Base-by-base conservation (phyloP, 2,797 vertebrate genomes). In the Esox lucius region DNA sequence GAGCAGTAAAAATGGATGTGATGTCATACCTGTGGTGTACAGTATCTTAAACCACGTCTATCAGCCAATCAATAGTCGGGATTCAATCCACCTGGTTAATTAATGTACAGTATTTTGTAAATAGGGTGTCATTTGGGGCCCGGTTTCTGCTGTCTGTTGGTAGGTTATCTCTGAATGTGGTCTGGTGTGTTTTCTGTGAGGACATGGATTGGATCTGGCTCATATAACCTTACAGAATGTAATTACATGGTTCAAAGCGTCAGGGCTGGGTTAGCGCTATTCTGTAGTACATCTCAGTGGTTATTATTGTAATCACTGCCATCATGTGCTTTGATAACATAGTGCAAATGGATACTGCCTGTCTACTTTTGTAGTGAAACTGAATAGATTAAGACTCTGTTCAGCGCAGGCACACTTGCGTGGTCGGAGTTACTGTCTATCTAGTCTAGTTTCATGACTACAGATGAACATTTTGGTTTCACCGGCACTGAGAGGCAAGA, bases 141-240 rank as follows among this genome's bases (percentile, higher is more conserved):
- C 6, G 2, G 70, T 59, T n/a, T 56, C 59, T 65, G 61, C 59
- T 65, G 61, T 73, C 72, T 66, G 72, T 49, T 13, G 39, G 61
- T 73, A 39, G 13, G 61, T 24, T 49, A 46, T 66, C 24, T n/a
- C 15, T 72, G 56, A 42, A 17, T 31, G 71, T 62, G 33, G 24
- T 15, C 24, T 11, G 42, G 9, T 46, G 53, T 68, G n/a, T 68
- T 17, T 68, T 70, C 9, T 70, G 39, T 17, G 68, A 49, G 68
- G 2, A 49, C n/a, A 7, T 22, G 24, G 4, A 46, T 51, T 49
- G 24, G 24, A 19, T 51, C 4, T 70, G 68, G 11, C n/a, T 68
- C 62, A 17, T 59, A 24, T 28, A 67, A 67, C 33, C 33, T 42
- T 19, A 33, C 22, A 26, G 24, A 33, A 17, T 46, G 17, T 68